Evolutionary conservation across 2,888 invertebrate genomes (phyloP).

Genomic region (Thecocarcelia acutangulata): DNA sequence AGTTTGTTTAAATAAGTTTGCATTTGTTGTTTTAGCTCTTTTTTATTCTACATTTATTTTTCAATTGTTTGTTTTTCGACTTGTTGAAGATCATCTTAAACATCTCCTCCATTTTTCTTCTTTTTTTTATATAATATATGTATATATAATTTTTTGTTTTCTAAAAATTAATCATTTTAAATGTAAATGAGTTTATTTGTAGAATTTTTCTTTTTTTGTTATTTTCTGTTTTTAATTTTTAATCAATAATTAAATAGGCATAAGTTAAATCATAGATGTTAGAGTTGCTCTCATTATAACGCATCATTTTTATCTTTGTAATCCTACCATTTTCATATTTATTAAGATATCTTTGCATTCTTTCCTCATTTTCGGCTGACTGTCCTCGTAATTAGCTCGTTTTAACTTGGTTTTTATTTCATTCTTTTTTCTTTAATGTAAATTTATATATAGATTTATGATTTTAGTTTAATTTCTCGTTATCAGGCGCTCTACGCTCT

Average conservation of each 20-base stretch:
- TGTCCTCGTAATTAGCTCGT: conserved; percentile 55
- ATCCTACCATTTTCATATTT: conserved; percentile 45
- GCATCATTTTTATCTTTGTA: conserved; percentile 43
- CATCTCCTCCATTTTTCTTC: conserved; percentile 53
- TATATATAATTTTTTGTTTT: conserved; percentile 56
- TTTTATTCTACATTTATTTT: conserved; percentile 72
- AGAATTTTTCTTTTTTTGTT: conserved; percentile 56
- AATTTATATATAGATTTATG: conserved; percentile 70
- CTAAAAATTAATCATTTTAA: conserved; percentile 66
- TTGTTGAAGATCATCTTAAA: conserved; percentile 38
- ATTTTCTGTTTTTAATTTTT: conserved; percentile 54
- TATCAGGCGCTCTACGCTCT: conserved; percentile 71
- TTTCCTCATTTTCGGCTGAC: conserved; percentile 5
- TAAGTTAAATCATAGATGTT: conserved; percentile 68
- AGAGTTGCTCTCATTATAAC: conserved; percentile 62
- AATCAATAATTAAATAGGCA: conserved; percentile 69
- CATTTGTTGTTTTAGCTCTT: conserved; percentile 65
- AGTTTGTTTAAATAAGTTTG: conserved; percentile 54
- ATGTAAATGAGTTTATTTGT: conserved; percentile 69
- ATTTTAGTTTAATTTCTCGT: conserved; percentile 67
- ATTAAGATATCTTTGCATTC: conserved; percentile 25
- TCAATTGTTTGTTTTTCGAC: conserved; percentile 51
- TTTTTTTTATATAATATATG: conserved; percentile 50
- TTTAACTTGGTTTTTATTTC: conserved; percentile 43
- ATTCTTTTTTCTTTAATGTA: conserved; percentile 15